A percentile compares a stretch with the other conserved stretches of the same genome.
Evolutionary conservation across 2,113 vertebrate species (phyloP).

Genomic region (Hippopotamus amphibius): DNA sequence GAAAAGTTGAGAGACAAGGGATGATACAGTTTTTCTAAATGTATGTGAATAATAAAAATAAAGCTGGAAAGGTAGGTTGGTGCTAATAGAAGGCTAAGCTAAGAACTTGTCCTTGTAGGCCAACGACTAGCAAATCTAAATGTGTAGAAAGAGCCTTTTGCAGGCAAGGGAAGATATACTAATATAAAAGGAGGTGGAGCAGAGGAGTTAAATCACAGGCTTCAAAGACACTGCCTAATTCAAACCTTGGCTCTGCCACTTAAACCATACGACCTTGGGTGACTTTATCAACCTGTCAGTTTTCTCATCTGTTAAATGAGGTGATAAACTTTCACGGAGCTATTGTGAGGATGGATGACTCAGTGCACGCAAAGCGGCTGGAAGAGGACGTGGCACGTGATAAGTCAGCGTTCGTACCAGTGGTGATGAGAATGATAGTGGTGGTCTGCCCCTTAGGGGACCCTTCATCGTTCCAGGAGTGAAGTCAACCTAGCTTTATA

Average conservation of each 20-base stretch:
- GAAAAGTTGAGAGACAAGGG: background rate
- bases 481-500: background rate
- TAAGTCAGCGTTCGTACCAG: accelerated
- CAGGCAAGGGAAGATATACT: background rate
- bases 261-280: background rate
- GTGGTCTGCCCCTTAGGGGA: background rate
- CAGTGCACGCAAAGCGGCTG: background rate
- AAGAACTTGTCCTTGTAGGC: background rate
- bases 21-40: background rate
- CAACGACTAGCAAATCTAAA: background rate
- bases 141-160: background rate
- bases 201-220: background rate
- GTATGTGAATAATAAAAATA: background rate
- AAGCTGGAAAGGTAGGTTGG: background rate
- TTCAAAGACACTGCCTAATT: background rate
- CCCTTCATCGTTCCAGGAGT: background rate
- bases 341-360: background rate
- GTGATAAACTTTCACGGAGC: background rate
- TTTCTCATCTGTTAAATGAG: background rate
- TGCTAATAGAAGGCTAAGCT: background rate
- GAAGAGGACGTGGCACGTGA: background rate
- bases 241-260: background rate
- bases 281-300: background rate
- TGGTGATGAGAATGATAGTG: background rate
- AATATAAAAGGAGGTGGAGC: background rate